These are phyloP conservation scores for Sterrhoptilus dennistouni DNA, from an alignment of 2,113 vertebrate species.

Conservation along the genomic window DNA sequence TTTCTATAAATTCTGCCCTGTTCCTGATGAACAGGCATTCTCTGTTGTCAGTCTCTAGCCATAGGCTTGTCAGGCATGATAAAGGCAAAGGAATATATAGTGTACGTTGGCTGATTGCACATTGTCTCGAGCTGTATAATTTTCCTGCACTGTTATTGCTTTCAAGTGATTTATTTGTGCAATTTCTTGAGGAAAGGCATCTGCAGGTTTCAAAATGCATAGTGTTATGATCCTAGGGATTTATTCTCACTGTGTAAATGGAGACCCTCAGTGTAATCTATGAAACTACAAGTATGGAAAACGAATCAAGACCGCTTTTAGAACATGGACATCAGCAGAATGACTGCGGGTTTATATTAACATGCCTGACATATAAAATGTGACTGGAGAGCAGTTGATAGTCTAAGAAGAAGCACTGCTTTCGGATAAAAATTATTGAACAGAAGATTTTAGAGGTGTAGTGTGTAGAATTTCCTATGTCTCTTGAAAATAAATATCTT, in stretches of 20 bases:
- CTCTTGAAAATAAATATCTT: conserved; percentile 18
- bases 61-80: not conserved
- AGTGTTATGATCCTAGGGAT: conserved; percentile 6
- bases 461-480: not conserved
- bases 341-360: conserved; percentile 6
- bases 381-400: not conserved
- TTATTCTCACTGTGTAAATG: conserved; percentile 19
- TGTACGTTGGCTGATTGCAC: conserved; percentile 19
- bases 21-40: not conserved
- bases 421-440: conserved; percentile 20
- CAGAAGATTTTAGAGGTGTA: not conserved
- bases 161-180: conserved; percentile 52
- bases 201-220: conserved; percentile 24
- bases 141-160: conserved; percentile 27
- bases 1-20: conserved; percentile 1
- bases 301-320: conserved; percentile 6
- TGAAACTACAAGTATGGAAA: not conserved
- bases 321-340: not conserved
- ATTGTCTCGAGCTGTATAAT: conserved; percentile 43
- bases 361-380: not conserved
- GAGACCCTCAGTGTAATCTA: not conserved
- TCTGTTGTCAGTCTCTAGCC: not conserved
- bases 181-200: conserved; percentile 41
- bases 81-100: conserved; percentile 14
- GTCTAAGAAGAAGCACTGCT: not conserved